Base-by-base conservation (phyloP, 2,113 vertebrate species). In the Chaetorhynchus papuensis region DNA sequence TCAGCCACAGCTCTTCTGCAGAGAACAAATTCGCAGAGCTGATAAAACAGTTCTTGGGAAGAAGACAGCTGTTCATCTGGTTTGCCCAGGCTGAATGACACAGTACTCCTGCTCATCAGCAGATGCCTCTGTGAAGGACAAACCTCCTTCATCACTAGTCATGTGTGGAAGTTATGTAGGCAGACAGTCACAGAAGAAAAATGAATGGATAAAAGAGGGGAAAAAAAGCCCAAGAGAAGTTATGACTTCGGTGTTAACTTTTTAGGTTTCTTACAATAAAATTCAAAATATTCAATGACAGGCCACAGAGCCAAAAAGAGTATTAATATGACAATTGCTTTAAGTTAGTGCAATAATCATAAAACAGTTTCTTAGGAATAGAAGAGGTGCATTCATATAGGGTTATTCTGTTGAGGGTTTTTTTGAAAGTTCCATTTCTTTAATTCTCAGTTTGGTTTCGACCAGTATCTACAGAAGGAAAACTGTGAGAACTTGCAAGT, bases 101-200 rank as follows among this genome's bases (percentile, higher is more conserved):
- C 21, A 35, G 50, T 13, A 16, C 13, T 35, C 7, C 39, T 12
- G 15, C 7, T 39, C 61, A 49, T 2, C 1, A 56, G 28, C 27
- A 70, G 18, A 33, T 70, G n/a, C 18, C 10, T 42, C 66, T 63
- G 23, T 57, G 31, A 41, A 66, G 33, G 15, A 23, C 44, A 11
- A 68, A 59, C 1, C 8, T 68, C 26, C 31, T 81, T 84, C 44
- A 39, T 13, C 30, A 16, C 24, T 21, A 42, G 14, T 27, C 4
- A 2, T 8, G 3, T 44, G 23, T 30, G 45, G 12, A 69, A 54
- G 15, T 14, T 78, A 65, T 0, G 0, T 10, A 60, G 47, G 23
- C 20, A 89, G 33, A 19, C 8, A 79, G 9, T 61, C 13, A 49
- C 1, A 2, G 47, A 49, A 71, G 35, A 59, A 65, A 82, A 82